Evolutionary conservation across 2,888 invertebrate species (phyloP).

Genomic region (Mellilla xanthometata): DNA sequence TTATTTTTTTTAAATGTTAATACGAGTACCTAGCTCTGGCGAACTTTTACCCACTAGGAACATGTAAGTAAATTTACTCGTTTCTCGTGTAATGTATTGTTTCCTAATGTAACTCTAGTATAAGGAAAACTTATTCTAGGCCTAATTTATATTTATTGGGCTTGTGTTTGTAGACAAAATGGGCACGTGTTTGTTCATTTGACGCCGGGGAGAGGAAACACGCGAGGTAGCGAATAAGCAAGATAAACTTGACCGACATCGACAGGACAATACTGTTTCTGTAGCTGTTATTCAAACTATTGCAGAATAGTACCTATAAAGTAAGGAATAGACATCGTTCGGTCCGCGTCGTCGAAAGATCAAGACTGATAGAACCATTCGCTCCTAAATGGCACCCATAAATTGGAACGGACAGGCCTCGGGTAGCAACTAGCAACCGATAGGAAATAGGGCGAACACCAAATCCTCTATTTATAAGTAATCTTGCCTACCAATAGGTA

Average conservation of each 20-base stretch:
- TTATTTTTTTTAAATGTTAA: too few relatives aligned
- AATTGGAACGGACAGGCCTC: slow-evolving; percentile 10
- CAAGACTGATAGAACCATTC: slow-evolving; percentile 19
- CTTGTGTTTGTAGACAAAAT: slow-evolving; percentile 13
- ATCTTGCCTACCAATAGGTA: slow-evolving; percentile 5
- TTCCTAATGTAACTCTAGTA: slow-evolving; percentile 18
- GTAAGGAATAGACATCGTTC: slow-evolving; percentile 2
- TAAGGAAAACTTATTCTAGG: slow-evolving; percentile 24
- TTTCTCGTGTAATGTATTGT: slow-evolving; percentile 8
- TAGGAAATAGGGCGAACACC: slow-evolving; percentile 16
- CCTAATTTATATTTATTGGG: slow-evolving; percentile 17
- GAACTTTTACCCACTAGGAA: too few relatives aligned
- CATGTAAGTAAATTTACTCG: too few relatives aligned
- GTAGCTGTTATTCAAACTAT: too few relatives aligned
- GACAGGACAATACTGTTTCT: too few relatives aligned
- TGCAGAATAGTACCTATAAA: neutral
- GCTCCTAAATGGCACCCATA: slow-evolving; percentile 13
- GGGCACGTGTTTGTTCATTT: slow-evolving; percentile 16
- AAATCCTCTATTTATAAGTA: slow-evolving; percentile 20
- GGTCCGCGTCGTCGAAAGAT: slow-evolving; percentile 4
- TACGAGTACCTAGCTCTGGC: too few relatives aligned
- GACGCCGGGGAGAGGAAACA: neutral
- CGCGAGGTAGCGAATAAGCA: too few relatives aligned
- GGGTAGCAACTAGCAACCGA: slow-evolving; percentile 13
- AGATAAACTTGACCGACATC: too few relatives aligned